Evolutionary conservation across 2,797 vertebrate genomes (phyloP).

Genomic region (Gallinago stenura): DNA sequence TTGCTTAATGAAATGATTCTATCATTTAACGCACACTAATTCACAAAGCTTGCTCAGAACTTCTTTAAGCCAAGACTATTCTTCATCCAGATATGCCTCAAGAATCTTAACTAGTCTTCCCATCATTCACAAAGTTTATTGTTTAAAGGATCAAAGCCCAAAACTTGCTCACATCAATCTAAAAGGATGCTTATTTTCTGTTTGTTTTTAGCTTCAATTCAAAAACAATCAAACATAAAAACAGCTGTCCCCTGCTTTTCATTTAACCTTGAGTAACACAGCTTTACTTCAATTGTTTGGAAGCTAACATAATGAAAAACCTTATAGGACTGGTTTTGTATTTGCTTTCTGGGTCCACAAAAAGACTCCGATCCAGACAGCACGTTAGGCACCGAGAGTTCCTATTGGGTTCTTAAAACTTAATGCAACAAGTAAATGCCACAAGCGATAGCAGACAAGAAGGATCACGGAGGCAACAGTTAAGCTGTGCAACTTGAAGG

Average conservation of each 20-base stretch:
- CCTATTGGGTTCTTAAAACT: neutral
- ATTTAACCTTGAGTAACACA: neutral
- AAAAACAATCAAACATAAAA: neutral
- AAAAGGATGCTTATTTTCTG: neutral
- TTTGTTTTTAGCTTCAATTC: neutral
- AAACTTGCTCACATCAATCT: neutral
- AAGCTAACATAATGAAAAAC: neutral
- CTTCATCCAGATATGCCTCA: neutral
- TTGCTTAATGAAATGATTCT: conserved; percentile 63
- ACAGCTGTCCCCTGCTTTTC: neutral
- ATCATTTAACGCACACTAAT: conserved; percentile 42
- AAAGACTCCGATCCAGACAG: neutral
- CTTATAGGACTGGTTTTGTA: neutral
- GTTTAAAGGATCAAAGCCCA: neutral
- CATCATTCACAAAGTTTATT: neutral
- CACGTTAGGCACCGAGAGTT: neutral
- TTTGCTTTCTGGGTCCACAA: neutral
- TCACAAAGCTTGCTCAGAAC: conserved; percentile 1
- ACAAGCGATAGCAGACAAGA: neutral
- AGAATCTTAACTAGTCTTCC: neutral
- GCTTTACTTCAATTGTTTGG: neutral
- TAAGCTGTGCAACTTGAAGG: neutral
- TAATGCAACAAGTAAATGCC: neutral
- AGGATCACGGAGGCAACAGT: neutral
- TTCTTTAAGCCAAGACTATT: neutral